Conservation (phyloP, 2,888 invertebrate species). For the Syrista parreyssii region DNA sequence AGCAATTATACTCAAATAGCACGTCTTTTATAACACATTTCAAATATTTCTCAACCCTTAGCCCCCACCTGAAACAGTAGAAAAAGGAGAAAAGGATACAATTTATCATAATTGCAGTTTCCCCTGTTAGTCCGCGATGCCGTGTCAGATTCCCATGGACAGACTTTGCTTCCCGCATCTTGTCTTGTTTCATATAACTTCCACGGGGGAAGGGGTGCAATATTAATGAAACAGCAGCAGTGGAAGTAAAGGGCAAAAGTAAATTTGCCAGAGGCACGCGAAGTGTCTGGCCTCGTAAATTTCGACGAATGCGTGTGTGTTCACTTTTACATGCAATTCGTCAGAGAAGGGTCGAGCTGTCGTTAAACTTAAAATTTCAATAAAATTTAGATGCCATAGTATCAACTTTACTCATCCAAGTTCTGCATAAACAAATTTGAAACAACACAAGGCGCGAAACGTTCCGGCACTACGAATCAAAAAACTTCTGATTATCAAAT, state of each 20-base stretch:
- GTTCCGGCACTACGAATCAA: background rate
- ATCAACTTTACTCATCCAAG: background rate
- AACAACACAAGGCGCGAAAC: background rate
- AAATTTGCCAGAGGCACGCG: constrained; percentile 43
- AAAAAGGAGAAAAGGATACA: background rate
- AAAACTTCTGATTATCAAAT: background rate
- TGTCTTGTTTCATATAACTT: background rate
- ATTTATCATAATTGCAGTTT: background rate
- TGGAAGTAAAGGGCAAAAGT: constrained; percentile 22
- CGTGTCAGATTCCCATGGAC: background rate
- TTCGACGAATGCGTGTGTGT: background rate
- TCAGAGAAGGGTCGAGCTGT: background rate
- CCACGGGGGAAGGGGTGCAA: background rate
- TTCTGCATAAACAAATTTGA: background rate
- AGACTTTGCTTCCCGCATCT: background rate
- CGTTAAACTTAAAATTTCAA: background rate
- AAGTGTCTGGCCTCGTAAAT: constrained; percentile 18
- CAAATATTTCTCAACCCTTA: background rate
- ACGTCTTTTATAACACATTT: background rate
- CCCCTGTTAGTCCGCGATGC: background rate
- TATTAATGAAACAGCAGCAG: background rate
- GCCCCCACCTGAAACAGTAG: background rate
- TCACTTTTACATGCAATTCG: background rate
- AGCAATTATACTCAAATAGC: background rate
- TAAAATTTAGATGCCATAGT: background rate